These are phyloP conservation scores for Poecilia velifera DNA, from an alignment of 2,797 vertebrate species.

Conservation along the genomic window DNA sequence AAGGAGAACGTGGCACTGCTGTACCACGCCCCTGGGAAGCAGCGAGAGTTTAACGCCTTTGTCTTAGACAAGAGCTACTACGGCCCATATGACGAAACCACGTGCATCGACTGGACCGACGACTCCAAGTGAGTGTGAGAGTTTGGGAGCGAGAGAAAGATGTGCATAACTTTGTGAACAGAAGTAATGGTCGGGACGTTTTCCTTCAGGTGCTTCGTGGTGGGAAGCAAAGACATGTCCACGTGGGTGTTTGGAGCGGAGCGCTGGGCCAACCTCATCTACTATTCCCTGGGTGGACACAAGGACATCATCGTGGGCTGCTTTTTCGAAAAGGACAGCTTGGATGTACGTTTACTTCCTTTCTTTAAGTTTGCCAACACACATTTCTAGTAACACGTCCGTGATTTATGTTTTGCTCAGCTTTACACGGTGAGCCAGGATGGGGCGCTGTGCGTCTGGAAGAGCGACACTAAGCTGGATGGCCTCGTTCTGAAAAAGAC, in stretches of 20 bases:
- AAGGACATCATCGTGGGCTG: slow-evolving; percentile 92
- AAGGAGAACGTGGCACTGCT: slow-evolving; percentile 92
- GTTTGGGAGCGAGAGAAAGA: no score
- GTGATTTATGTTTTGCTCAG: slow-evolving; percentile 65
- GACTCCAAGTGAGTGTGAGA: slow-evolving; percentile 87
- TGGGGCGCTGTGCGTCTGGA: slow-evolving; percentile 90
- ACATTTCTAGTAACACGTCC: not conserved
- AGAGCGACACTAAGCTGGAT: slow-evolving; percentile 88
- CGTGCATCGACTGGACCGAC: slow-evolving; percentile 96
- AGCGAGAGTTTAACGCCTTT: slow-evolving; percentile 92
- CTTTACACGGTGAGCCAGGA: slow-evolving; percentile 95
- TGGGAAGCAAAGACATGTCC: slow-evolving; percentile 97
- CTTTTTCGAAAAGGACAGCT: slow-evolving; percentile 92
- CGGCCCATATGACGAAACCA: slow-evolving; percentile 95
- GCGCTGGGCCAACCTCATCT: slow-evolving; percentile 95
- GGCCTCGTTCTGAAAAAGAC: slow-evolving; percentile 78
- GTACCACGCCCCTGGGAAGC: slow-evolving; percentile 94
- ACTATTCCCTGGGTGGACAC: slow-evolving; percentile 93
- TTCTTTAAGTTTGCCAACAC: not conserved
- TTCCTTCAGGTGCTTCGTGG: slow-evolving; percentile 88
- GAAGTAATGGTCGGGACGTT: not conserved
- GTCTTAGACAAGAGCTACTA: slow-evolving; percentile 95
- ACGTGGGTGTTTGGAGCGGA: slow-evolving; percentile 97
- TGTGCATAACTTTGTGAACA: not conserved
- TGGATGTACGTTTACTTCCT: slow-evolving; percentile 85